Evolutionary conservation across 2,113 vertebrate genomes (phyloP), one percentile per base, ranked within the genome.

Genomic region (Sus scrofa): DNA sequence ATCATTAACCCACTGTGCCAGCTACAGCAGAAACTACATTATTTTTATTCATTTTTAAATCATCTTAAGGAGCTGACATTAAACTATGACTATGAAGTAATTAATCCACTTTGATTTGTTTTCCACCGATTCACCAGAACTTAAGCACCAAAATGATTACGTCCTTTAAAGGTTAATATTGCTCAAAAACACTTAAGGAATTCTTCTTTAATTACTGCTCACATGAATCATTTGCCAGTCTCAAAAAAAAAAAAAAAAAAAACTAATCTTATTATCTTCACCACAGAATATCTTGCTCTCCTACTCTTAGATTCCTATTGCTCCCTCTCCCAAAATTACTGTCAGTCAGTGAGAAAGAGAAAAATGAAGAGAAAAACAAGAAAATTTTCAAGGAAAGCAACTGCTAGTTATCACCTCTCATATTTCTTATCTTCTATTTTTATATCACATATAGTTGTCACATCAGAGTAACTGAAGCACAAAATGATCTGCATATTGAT

Each of bases 371-470:
- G 22, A 52, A 82, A 91, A 93, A 65, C 24, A 96, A 93, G 58
- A 22, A 63, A 87, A 94, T 65, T 70, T 75, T 89, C 65, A 86
- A 85, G 67, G 58, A 98, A 93, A 77, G 37, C 74, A 65, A 79
- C 52, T 89, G 56, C 60, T 67, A 93, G 85, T 77, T 79, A 93
- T 27, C 79, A 86, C 34, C 4, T 77, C 92, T 82, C 86, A 75
- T 83, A 95, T 63, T 91, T 44, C 39, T 32, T 58, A 89, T 78
- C 60, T 95, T 96, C 81, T 88, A 62, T 90, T 93, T 95, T 92
- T 60, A 89, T 0, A 86, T 79, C 50, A 68, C 62, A 91, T 50
- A 60, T 37, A 96, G 60, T 30, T 60, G 86, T 93, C 60, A 94
- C 60, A 96, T 77, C 67, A 91, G 96, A 92, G 86, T 85, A 92